Evolutionary conservation across 2,797 vertebrate genomes (phyloP), one percentile per base, ranked within the genome.

Genomic region (Novumbra hubbsi): DNA sequence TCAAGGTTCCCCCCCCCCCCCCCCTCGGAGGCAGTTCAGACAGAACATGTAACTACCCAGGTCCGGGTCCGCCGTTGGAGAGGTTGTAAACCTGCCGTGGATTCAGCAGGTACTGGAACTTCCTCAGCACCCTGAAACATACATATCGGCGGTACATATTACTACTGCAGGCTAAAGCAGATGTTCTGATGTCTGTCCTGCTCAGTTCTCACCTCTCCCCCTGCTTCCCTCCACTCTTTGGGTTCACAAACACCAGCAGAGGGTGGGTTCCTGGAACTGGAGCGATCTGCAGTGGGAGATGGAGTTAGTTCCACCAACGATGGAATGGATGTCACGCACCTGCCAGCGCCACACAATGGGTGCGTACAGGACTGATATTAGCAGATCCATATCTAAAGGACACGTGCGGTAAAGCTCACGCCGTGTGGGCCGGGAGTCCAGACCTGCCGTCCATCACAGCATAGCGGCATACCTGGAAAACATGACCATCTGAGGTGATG

Each of bases 201-300:
- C 12, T 16, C 5, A 24, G 4, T 12, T 50, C 91, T 92, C 78
- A 98, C 96, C 94, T 93, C 84, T 95, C 91, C 0, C 97, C 97
- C 87, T 98, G 97, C 80, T 97, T 98, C 72, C 97, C 97, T 52
- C 97, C 97, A 82, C 97, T 98, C 88, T 96, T 98, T 34, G 95
- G 97, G 78, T 98, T 98, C 57, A 98, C 95, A 82, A 98, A 98
- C 80, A 98, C 96, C 84, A 98, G 91, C 77, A 98, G 92, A 16
- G 97, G 97, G 80, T 96, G 96, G 68, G 90, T 96, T 77, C 92
- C 86, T 72, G 91, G 74, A 78, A 96, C 76, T 3, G 95, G 93
- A 77, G 87, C 90, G 77, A 96, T 93, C 97, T 98, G 83, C 71
- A 68, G 76, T 78, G 68, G 68, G 17, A 57, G 7, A 28, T 50